A percentile compares a stretch with the other conserved stretches of the same genome.
Conservation (phyloP, 2,797 vertebrate species). For the Gambelia wislizenii region DNA sequence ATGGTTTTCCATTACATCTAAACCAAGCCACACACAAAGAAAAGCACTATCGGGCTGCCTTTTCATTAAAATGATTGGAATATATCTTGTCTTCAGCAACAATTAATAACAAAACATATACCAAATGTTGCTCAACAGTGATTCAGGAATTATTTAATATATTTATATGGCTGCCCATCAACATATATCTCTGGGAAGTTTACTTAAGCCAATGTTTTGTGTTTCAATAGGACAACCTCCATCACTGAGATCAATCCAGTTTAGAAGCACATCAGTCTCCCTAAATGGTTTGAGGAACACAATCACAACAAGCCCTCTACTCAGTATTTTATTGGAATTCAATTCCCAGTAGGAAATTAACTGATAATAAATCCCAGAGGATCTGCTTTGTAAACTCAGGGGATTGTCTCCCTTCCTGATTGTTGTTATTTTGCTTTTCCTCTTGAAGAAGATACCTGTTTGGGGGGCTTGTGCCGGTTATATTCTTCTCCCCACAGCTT, state of each 20-base stretch:
- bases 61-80: background rate
- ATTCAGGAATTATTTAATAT: background rate
- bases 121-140: background rate
- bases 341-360: constrained; percentile 24
- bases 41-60: background rate
- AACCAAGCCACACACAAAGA: background rate
- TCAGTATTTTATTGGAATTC: constrained; percentile 5
- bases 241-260: background rate
- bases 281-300: background rate
- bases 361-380: constrained; percentile 1
- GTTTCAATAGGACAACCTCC: background rate
- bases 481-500: constrained; percentile 99
- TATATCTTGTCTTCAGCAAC: background rate
- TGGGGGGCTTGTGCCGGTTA: constrained; percentile 94
- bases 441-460: constrained; percentile 83
- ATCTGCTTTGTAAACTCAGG: constrained; percentile 10
- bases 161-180: background rate
- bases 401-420: no score
- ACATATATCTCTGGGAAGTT: background rate
- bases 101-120: background rate
- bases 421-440: constrained; percentile 2
- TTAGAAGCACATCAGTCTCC: background rate
- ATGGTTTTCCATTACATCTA: background rate
- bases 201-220: background rate
- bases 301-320: background rate